A percentile compares a stretch with the other conserved stretches of the same genome.
Evolutionary conservation across 2,797 vertebrate genomes (phyloP).

Genomic region (Thripadectes ignobilis): DNA sequence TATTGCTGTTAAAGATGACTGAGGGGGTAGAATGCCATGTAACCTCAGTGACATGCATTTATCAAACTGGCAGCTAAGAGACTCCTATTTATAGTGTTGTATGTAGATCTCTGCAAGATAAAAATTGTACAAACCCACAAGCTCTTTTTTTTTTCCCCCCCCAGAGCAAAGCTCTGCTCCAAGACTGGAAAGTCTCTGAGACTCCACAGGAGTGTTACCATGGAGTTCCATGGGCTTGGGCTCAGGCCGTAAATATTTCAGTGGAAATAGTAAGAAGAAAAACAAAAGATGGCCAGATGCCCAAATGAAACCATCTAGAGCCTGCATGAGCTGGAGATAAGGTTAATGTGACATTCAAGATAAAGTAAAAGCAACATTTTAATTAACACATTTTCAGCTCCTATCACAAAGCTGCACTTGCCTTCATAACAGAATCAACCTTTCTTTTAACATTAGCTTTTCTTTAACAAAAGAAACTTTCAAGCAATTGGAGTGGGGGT

Average conservation of each 20-base stretch:
- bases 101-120: conserved; percentile 9
- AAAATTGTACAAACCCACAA: background rate
- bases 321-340: background rate
- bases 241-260: conserved; percentile 6
- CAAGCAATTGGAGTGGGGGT: background rate
- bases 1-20: conserved; percentile 15
- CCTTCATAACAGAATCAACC: background rate
- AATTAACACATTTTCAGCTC: background rate
- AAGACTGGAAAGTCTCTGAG: background rate
- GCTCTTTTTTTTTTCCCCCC: background rate
- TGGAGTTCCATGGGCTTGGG: conserved; percentile 23
- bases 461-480: conserved; percentile 1
- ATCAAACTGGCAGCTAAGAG: conserved; percentile 23
- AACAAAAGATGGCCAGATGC: conserved; percentile 40
- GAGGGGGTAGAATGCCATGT: background rate
- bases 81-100: background rate
- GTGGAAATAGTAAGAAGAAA: conserved; percentile 31
- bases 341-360: conserved; percentile 4
- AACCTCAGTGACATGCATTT: conserved; percentile 30
- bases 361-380: conserved; percentile 21
- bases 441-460: background rate
- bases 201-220: conserved; percentile 20
- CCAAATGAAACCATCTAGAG: background rate
- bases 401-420: background rate
- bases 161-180: background rate